These are phyloP conservation scores for Drosophila dives DNA, from an alignment of 2,888 invertebrate species.

Conservation along the genomic window DNA sequence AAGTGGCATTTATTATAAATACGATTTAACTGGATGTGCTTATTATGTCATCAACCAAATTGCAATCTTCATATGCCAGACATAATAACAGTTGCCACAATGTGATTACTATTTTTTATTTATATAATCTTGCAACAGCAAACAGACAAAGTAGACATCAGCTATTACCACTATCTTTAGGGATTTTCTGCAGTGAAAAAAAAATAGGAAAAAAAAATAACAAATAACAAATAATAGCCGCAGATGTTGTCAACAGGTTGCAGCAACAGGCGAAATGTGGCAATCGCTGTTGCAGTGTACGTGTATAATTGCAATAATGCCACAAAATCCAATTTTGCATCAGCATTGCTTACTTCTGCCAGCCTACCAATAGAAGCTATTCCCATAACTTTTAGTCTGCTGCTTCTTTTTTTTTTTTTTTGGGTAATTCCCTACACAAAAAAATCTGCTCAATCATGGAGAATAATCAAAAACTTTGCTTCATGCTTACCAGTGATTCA, in stretches of 20 bases:
- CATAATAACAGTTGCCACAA: neutral
- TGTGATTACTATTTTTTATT: neutral
- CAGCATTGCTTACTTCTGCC: constrained; percentile 36
- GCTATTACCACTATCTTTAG: constrained; percentile 39
- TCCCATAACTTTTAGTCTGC: constrained; percentile 20
- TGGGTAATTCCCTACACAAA: constrained; percentile 48
- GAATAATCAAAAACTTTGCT: constrained; percentile 27
- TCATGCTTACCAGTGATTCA: constrained; percentile 37
- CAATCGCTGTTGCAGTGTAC: constrained; percentile 37
- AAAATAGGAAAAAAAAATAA: constrained; percentile 11
- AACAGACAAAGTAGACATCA: constrained; percentile 41
- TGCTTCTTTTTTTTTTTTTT: neutral
- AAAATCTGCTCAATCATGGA: constrained; percentile 51
- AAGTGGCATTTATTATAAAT: neutral
- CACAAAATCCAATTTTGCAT: constrained; percentile 42
- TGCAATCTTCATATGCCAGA: neutral
- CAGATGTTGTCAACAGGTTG: constrained; percentile 58
- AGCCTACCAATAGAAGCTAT: constrained; percentile 38
- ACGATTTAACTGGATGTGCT: neutral
- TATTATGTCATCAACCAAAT: neutral
- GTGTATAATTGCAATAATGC: constrained; percentile 35
- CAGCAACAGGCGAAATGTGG: constrained; percentile 53
- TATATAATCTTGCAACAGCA: constrained; percentile 38
- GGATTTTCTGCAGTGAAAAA: constrained; percentile 20
- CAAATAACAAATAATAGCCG: constrained; percentile 27